Evolutionary conservation across 1,140 invertebrate genomes (phyloP), one percentile per base, ranked within the genome.

Genomic region (Tetramorium parvispinum): DNA sequence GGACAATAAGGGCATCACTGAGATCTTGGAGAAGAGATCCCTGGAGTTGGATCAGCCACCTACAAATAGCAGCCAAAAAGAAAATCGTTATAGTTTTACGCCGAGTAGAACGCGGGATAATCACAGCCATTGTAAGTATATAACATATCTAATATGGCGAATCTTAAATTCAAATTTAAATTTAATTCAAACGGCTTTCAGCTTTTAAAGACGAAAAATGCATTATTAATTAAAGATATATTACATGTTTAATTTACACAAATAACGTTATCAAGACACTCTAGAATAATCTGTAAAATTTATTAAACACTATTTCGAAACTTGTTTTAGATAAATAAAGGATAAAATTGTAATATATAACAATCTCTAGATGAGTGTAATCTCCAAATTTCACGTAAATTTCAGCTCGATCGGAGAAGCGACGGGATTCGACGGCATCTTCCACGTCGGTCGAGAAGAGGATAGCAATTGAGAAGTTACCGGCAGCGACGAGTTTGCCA

Each of bases 1-100:
- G 37, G 99, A 99, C 94, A 98, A 99, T 96, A 98, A 99, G 90
- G 99, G 99, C 21, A 99, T 99, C 63, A 99, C 99, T 13, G 99
- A 99, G 96, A 96, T 99, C 49, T 94, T 99, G 85, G 99, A 99
- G 95, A 99, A 99, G 95, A 95, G 97, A n/a, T 98, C 97, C 0
- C 94, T 98, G 21, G 98, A 98, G 89, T 94, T 98, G 49, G 98
- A 98, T 93, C 96, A 96, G 75, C 97, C 95, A 55, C 92, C 94
- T 4, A 95, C 95, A 21, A 96, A 95, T 92, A 96, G 95, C 89
- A 96, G 93, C 95, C 96, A 96, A 94, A 97, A 95, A 95, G 96
- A 96, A 94, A 97, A 95, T 94, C 96, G 95, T 93, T 96, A 95
- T 94, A 96, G 93, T 88, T 95, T 96, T 85, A 91, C 93, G 46